These are phyloP conservation scores for Icerya purchasi DNA, from an alignment of 2,888 invertebrate species.

Conservation along the genomic window DNA sequence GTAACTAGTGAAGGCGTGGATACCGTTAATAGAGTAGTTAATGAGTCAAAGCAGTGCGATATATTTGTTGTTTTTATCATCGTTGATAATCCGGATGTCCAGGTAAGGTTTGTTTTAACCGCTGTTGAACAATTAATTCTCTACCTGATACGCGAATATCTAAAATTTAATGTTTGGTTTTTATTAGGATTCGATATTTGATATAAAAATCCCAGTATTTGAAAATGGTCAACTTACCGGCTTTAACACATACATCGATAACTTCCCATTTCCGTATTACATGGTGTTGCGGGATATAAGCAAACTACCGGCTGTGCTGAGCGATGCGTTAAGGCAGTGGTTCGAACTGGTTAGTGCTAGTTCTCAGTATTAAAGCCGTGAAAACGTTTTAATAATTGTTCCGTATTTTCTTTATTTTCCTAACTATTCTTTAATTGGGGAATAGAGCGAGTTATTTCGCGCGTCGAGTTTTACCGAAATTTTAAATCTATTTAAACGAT, in stretches of 20 bases:
- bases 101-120: neutral
- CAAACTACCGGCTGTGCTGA: constrained; percentile 68
- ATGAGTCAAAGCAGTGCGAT: constrained; percentile 53
- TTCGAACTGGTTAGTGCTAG: constrained; percentile 66
- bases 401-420: too few species aligned
- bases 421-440: too few species aligned
- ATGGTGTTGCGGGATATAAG: constrained; percentile 75
- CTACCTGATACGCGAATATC: neutral
- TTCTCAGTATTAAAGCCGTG: too few species aligned
- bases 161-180: constrained; percentile 12
- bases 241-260: constrained; percentile 72
- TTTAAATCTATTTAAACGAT: too few species aligned
- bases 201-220: constrained; percentile 61
- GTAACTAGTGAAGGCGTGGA: constrained; percentile 72
- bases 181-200: constrained; percentile 67
- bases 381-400: too few species aligned
- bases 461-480: too few species aligned
- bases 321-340: constrained; percentile 95
- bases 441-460: too few species aligned
- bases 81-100: constrained; percentile 62
- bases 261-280: constrained; percentile 96
- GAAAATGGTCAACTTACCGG: constrained; percentile 31
- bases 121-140: neutral
- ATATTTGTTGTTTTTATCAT: constrained; percentile 90
- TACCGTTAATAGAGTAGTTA: constrained; percentile 51